A percentile compares a stretch with the other conserved stretches of the same genome.
Conservation (phyloP, 2,113 vertebrate species). For the Drymodes brunneopygia region DNA sequence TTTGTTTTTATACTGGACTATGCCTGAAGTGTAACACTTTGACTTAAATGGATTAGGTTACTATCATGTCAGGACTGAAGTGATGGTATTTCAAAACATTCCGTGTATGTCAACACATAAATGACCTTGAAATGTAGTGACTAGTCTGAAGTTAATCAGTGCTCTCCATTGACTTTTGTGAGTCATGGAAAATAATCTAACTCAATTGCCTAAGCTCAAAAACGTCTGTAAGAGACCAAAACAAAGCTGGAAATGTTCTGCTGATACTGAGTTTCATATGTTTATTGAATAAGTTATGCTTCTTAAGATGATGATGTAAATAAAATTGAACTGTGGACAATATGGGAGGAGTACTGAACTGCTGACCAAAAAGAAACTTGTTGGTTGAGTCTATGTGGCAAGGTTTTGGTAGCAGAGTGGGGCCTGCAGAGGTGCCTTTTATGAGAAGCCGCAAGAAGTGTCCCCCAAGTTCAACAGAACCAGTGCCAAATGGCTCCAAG, state of each 20-base stretch:
- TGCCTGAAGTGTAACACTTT: neutral
- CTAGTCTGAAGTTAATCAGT: conserved; percentile 4
- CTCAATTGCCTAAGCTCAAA: neutral
- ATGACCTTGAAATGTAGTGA: neutral
- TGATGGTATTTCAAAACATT: neutral
- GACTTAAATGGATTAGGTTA: neutral
- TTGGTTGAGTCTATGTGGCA: neutral
- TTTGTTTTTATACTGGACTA: neutral
- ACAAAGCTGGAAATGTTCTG: neutral
- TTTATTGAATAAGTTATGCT: neutral
- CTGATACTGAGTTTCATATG: neutral
- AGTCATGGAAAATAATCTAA: conserved; percentile 12
- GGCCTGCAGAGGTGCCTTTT: neutral
- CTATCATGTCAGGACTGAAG: neutral
- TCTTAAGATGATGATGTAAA: neutral
- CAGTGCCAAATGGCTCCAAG: neutral
- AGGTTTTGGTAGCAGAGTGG: neutral
- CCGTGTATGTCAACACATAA: neutral
- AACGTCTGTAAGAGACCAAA: neutral
- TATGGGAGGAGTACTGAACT: neutral
- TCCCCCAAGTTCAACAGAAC: neutral
- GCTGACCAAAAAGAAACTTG: neutral
- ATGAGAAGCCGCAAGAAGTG: neutral
- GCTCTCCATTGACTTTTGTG: neutral
- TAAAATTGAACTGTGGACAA: neutral